These are phyloP conservation scores for Vulpes lagopus DNA, from an alignment of 2,113 vertebrate species.

Conservation along the genomic window DNA sequence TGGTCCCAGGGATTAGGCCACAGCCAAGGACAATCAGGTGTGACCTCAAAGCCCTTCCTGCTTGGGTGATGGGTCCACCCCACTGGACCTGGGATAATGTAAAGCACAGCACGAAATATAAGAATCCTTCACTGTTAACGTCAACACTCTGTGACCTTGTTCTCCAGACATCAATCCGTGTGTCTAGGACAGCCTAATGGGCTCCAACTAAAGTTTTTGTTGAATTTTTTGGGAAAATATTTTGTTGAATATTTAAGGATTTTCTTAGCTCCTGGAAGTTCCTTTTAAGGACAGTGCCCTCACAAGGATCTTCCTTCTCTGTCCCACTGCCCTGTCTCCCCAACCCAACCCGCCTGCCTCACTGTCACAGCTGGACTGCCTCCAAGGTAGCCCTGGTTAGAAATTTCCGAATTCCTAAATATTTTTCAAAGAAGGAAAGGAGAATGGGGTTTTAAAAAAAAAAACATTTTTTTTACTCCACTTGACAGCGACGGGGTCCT, in stretches of 20 bases:
- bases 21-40: conserved; percentile 50
- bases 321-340: too few relatives aligned
- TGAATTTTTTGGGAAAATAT: not conserved
- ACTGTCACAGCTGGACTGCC: not conserved
- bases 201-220: not conserved
- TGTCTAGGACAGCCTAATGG: not conserved
- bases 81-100: not conserved
- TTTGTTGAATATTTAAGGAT: not conserved
- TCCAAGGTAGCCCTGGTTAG: not conserved
- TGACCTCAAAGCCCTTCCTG: conserved; percentile 68
- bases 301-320: not conserved
- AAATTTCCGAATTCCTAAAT: not conserved
- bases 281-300: not conserved
- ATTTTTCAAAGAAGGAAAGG: not conserved
- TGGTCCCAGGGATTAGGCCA: not conserved
- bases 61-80: not conserved
- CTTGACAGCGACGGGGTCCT: not conserved
- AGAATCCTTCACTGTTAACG: not conserved
- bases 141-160: not conserved
- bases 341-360: not conserved
- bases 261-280: conserved; percentile 39
- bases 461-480: not conserved
- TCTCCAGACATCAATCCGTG: not conserved
- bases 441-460: not conserved
- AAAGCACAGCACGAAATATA: not conserved